Conservation (phyloP, 2,797 vertebrate genomes). For the Kryptolebias ocellatus region DNA sequence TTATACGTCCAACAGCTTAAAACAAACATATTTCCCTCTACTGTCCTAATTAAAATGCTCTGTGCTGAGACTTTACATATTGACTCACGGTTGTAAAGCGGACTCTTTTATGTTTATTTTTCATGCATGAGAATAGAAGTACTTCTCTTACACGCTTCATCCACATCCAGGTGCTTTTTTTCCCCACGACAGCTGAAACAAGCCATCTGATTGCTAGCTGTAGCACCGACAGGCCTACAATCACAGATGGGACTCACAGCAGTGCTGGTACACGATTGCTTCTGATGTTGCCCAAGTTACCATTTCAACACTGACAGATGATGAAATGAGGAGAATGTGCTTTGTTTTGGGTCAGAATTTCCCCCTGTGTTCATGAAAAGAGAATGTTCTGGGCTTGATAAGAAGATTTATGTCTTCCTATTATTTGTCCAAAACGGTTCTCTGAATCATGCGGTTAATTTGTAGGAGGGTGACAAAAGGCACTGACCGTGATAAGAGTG, state of each 20-base stretch:
- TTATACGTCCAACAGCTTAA: conserved; percentile 21
- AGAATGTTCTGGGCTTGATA: conserved; percentile 26
- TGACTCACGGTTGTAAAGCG: conserved; percentile 24
- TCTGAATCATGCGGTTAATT: conserved; percentile 32
- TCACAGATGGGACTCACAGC: conserved; percentile 67
- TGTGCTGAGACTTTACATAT: conserved; percentile 1
- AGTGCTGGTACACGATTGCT: conserved; percentile 54
- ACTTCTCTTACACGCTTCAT: conserved; percentile 23
- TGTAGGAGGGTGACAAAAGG: conserved; percentile 19
- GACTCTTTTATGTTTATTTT: conserved; percentile 19
- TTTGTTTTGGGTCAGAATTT: conserved; percentile 32
- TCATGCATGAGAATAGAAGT: conserved; percentile 33
- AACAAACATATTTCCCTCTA: conserved; percentile 19
- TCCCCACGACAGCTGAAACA: conserved; percentile 40
- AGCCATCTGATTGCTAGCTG: conserved; percentile 57
- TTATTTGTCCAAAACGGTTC: conserved; percentile 15
- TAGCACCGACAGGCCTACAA: conserved; percentile 47
- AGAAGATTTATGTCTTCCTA: conserved; percentile 1
- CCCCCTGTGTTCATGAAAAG: conserved; percentile 23
- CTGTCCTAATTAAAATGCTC: conserved; percentile 20
- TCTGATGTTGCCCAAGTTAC: conserved; percentile 61
- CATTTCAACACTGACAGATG: conserved; percentile 50
- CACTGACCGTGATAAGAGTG: conserved; percentile 7
- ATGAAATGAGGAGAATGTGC: conserved; percentile 43
- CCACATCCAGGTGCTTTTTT: conserved; percentile 17